Base-by-base conservation (phyloP, 2,113 vertebrate species). In the Eptesicus fuscus region DNA sequence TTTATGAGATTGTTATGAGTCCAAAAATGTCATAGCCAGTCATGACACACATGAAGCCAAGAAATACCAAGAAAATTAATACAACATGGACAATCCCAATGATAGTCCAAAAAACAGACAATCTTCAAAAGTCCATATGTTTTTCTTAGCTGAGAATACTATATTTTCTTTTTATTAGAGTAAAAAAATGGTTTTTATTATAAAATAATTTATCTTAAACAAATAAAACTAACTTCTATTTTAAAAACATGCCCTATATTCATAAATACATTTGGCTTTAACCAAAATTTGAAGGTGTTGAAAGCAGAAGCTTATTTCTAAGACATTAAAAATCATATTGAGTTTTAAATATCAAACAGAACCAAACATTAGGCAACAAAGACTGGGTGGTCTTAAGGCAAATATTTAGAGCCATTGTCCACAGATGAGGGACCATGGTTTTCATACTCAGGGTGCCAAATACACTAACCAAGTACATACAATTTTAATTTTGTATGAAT, bases 31-130 rank as follows among this genome's bases (percentile, higher is more conserved):
- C 30, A 87, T 18, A 74, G n/a, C 11, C 32, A 88, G 22, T 84
- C 80, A 93, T 37, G 42, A 74, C 22, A 83, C 13, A 90, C 6
- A 59, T 7, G 16, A 96, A 96, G 8, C 35, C 67, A 44, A 59
- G n/a, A 77, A 95, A 73, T 44, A 80, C 28, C 37, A 86, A 86
- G 30, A 78, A 96, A 92, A 90, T 73, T 93, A 97, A 83, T 51
- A 59, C 17, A 82, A 47, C 76, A n/a, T 77, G 1, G 6, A 65
- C 9, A 71, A 20, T 91, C 17, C 2, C 16, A 47, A 10, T 42
- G 53, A 1, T n/a, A 56, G 22, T 87, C 56, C 65, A 88, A 7
- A 91, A 69, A 82, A 61, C 1, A 78, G 13, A 79, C 25, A 74
- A 9, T 69, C 40, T 90, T 96, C 37, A 83, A 78, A 84, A 83